These are phyloP conservation scores for Holothuria glaberrima DNA, from an alignment of 35 echinoderm and acorn worm species.

Conservation along the genomic window DNA sequence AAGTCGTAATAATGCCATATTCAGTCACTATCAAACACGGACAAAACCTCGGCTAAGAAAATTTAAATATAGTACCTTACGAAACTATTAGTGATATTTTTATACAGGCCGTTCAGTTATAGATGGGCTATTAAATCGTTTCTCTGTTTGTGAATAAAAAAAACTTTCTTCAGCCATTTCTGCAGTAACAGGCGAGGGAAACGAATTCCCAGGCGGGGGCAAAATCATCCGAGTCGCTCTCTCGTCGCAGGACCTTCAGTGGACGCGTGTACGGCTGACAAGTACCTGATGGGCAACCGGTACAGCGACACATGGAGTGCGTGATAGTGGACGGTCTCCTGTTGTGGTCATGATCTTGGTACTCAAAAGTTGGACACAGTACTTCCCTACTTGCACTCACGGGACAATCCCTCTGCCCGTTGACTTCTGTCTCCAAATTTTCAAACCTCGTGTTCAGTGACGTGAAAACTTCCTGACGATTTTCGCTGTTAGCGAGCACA, in stretches of 20 bases:
- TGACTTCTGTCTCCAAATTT: neutral
- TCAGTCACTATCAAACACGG: too few relatives aligned
- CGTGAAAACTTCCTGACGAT: too few relatives aligned
- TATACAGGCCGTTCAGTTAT: too few relatives aligned
- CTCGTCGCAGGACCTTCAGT: constrained; percentile 26
- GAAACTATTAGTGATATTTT: too few relatives aligned
- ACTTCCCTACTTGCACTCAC: neutral
- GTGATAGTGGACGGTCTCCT: constrained; percentile 11
- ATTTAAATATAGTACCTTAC: too few relatives aligned
- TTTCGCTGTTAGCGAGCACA: too few relatives aligned
- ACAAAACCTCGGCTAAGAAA: too few relatives aligned
- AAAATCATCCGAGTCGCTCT: neutral
- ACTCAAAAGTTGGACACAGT: constrained; percentile 1
- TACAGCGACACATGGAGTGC: neutral
- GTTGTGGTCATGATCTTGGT: constrained; percentile 28
- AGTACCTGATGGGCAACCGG: neutral
- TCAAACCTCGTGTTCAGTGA: neutral
- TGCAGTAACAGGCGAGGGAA: constrained; percentile 36
- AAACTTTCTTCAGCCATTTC: too few relatives aligned
- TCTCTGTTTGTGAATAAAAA: too few relatives aligned
- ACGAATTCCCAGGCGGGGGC: neutral
- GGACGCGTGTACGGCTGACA: neutral
- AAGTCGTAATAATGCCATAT: too few relatives aligned
- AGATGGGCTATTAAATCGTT: too few relatives aligned
- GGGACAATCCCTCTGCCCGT: too few relatives aligned